Evolutionary conservation across 2,113 vertebrate species (phyloP).

Genomic region (Anas platyrhynchos): DNA sequence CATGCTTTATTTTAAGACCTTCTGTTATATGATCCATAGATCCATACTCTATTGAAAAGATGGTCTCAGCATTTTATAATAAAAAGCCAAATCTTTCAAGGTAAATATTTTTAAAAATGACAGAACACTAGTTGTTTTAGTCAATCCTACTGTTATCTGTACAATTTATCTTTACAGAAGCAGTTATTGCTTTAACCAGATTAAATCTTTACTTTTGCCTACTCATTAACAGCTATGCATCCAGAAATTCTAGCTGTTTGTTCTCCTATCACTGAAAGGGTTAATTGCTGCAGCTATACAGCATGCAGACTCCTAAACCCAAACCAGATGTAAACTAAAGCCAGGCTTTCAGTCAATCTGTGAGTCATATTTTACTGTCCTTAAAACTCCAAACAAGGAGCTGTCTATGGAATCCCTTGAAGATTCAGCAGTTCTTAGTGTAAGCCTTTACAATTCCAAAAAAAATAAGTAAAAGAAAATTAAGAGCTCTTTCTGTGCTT

Average conservation of each 20-base stretch:
- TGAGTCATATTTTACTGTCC: constrained; percentile 74
- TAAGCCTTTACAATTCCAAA: constrained; percentile 55
- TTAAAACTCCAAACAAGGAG: constrained; percentile 72
- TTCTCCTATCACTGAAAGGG: constrained; percentile 52
- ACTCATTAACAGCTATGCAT: not conserved
- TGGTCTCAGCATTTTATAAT: not conserved
- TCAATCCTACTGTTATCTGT: not conserved
- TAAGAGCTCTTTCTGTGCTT: constrained; percentile 29
- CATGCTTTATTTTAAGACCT: not conserved
- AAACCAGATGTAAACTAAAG: constrained; percentile 78
- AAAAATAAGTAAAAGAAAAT: constrained; percentile 59
- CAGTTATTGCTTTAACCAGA: not conserved
- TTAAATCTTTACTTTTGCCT: not conserved
- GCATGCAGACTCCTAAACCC: constrained; percentile 66
- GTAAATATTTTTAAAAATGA: not conserved
- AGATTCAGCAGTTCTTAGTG: constrained; percentile 62
- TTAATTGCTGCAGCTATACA: constrained; percentile 60
- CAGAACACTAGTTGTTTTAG: not conserved
- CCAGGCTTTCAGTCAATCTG: constrained; percentile 71
- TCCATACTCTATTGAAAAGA: not conserved
- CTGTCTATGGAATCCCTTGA: constrained; percentile 64
- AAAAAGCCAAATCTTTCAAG: not conserved
- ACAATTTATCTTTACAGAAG: not conserved
- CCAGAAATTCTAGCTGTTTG: constrained; percentile 3
- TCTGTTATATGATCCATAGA: not conserved